Evolutionary conservation across 2,888 invertebrate species (phyloP).

Genomic region (Mesochorus sp.): DNA sequence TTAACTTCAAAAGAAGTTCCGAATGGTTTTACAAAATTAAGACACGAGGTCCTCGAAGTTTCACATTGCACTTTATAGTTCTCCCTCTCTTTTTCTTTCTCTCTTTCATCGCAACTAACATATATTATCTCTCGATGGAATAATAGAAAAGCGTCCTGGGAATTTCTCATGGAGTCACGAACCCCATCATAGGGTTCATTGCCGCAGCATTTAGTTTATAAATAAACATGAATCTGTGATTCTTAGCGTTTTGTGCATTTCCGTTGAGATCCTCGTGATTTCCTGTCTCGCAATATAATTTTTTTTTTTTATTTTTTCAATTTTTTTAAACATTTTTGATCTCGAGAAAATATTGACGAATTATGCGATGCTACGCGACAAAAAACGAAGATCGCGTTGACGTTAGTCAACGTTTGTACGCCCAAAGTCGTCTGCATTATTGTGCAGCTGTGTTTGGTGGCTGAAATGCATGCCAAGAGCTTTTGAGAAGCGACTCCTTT

Average conservation of each 20-base stretch:
- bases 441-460: constrained; percentile 43
- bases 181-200: constrained; percentile 72
- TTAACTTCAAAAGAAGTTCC: too few species aligned
- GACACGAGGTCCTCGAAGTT: too few species aligned
- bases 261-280: too few species aligned
- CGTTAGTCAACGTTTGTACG: neutral
- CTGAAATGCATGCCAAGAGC: constrained; percentile 18
- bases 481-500: constrained; percentile 56
- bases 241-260: too few species aligned
- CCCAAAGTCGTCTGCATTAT: constrained; percentile 28
- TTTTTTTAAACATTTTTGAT: too few species aligned
- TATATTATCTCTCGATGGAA: constrained; percentile 58
- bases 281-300: neutral
- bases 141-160: constrained; percentile 72
- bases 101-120: neutral
- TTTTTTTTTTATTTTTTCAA: neutral
- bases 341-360: neutral
- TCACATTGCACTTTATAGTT: too few species aligned
- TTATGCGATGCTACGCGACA: neutral
- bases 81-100: neutral
- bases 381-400: constrained; percentile 10
- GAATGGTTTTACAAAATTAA: too few species aligned
- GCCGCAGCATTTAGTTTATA: constrained; percentile 62
- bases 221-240: neutral
- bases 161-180: constrained; percentile 75